Percentiles rank a stretch among this genome's conserved stretches.
Evolutionary conservation across 2,797 vertebrate genomes (phyloP).

Genomic region (Distichodus sexfasciatus): DNA sequence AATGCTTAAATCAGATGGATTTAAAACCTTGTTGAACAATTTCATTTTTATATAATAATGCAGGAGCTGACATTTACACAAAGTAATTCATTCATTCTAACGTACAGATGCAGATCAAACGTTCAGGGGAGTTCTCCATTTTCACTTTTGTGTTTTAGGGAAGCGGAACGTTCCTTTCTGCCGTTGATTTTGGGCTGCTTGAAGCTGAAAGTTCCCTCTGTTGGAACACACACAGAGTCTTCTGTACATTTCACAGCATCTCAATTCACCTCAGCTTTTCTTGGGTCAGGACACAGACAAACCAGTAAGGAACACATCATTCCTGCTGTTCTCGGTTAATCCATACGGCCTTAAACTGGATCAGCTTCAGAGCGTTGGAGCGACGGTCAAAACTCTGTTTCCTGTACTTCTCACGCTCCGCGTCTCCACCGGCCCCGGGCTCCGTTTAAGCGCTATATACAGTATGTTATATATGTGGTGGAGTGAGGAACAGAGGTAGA

Average conservation of each 20-base stretch:
- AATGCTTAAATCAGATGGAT: no score
- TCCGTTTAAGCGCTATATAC: constrained; percentile 9
- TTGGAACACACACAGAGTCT: not conserved
- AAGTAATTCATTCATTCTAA: no score
- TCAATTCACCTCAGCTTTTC: constrained; percentile 14
- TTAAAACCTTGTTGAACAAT: no score
- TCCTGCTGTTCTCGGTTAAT: not conserved
- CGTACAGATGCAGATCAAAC: no score
- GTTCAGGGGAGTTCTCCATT: no score
- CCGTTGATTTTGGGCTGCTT: no score
- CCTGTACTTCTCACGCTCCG: constrained; percentile 6
- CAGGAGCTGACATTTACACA: no score
- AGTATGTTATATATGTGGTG: not conserved
- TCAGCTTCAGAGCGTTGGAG: not conserved
- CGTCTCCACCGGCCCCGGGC: constrained; percentile 11
- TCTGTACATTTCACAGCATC: constrained; percentile 19
- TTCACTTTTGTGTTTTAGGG: no score
- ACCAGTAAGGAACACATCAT: not conserved
- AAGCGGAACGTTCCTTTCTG: no score
- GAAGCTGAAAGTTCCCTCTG: not conserved
- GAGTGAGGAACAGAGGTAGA: no score
- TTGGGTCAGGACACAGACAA: not conserved
- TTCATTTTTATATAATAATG: no score
- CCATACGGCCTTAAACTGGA: constrained; percentile 24
- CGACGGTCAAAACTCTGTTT: not conserved